Percentiles rank a stretch among this genome's conserved stretches.
Evolutionary conservation across 2,888 invertebrate species (phyloP).

Genomic region (Spilosoma lubricipeda): DNA sequence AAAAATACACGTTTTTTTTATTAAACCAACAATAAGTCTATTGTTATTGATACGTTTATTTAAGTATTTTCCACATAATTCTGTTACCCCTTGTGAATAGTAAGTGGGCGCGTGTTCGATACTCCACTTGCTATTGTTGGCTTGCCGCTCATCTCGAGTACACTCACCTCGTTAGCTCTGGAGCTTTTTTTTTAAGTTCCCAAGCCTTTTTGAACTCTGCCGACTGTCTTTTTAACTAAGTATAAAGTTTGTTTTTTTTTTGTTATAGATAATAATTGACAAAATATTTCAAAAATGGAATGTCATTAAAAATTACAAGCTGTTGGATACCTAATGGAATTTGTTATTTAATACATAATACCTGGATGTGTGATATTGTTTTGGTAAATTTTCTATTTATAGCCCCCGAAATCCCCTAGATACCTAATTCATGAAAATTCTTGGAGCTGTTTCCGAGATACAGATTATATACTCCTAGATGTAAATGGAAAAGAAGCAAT

Average conservation of each 20-base stretch:
- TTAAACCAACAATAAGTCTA: conserved; percentile 1
- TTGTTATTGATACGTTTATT: conserved; percentile 22
- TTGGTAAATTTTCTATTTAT: too few species aligned
- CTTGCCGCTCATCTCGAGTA: conserved; percentile 7
- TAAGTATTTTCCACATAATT: conserved; percentile 11
- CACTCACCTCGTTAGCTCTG: conserved; percentile 8
- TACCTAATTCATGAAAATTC: too few species aligned
- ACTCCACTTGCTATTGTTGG: conserved; percentile 16
- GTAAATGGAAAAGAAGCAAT: too few species aligned
- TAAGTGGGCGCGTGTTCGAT: conserved; percentile 16
- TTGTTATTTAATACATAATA: too few species aligned
- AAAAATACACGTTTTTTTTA: neutral
- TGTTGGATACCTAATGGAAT: too few species aligned
- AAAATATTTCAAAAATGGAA: neutral
- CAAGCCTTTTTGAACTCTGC: conserved; percentile 6
- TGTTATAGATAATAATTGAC: neutral
- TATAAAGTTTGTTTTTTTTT: neutral
- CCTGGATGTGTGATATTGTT: too few species aligned
- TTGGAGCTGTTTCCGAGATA: too few species aligned
- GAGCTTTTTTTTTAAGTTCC: conserved; percentile 3
- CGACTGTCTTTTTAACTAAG: neutral
- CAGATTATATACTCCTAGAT: too few species aligned
- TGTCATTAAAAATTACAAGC: neutral
- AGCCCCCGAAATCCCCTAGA: too few species aligned
- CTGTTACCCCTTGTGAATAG: conserved; percentile 5